Evolutionary conservation across 2,113 vertebrate genomes (phyloP), one percentile per base, ranked within the genome.

Genomic region (Rhinolophus sinicus): DNA sequence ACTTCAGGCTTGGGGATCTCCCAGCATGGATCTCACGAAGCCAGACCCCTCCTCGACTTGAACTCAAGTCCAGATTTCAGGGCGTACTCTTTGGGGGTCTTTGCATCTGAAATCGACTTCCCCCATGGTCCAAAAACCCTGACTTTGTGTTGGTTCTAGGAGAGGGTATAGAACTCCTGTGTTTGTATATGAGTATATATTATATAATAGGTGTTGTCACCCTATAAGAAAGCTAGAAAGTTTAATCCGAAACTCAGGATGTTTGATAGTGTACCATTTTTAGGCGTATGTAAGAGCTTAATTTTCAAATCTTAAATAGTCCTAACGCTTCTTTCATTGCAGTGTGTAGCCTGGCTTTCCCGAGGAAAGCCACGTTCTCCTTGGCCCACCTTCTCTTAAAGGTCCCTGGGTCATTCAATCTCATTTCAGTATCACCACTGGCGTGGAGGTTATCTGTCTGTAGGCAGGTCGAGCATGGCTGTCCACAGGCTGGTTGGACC

Each of bases 1-100:
- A 4, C 33, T 30, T 24, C 19, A 16, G 54, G 24, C 44, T 52
- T 26, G 18, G 54, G n/a, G 18, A 1, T 47, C 44, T 72, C 35
- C 56, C 2, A 0, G 16, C 44, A 6, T 30, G 22, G 22, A 28
- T 15, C 16, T 28, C 50, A 2, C 0, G 12, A 44, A 44, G 12
- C 65, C 62, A 70, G 69, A n/a, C 33, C 40, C 56, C 69, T 67
- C 52, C 40, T 60, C 8, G 38, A 69, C 40, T 64, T 35, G 40
- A 40, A 72, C 56, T 87, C 70, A 33, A 40, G 56, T 52, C 24
- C 19, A 28, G 64, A 8, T 35, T 69, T 56, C 38, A 88, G 50
- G 60, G 19, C 38, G 4, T 47, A 1, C 15, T 35, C 91, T n/a
- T 10, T 77, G 30, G 19, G 15, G 12, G 7, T 50, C 44, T 67